Conservation (phyloP, 1,140 invertebrate genomes). For the Metopolophium dirhodum region DNA sequence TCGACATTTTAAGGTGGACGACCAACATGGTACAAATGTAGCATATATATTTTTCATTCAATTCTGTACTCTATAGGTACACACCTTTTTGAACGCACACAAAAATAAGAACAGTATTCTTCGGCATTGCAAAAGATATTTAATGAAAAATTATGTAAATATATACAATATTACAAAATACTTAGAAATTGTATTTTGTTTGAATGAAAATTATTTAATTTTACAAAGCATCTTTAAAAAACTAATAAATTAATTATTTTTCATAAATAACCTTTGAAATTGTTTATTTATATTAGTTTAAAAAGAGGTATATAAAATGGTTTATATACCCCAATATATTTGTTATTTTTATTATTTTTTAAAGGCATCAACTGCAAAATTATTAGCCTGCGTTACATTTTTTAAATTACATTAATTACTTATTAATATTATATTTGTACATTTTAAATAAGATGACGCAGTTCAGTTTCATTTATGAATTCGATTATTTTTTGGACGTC, state of each 20-base stretch:
- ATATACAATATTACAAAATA: neutral
- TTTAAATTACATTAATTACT: too few species aligned
- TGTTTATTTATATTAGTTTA: too few species aligned
- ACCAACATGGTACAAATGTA: neutral
- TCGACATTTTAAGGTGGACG: neutral
- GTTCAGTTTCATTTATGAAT: too few species aligned
- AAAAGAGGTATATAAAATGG: neutral
- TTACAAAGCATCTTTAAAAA: neutral
- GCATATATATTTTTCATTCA: neutral
- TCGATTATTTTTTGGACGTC: too few species aligned
- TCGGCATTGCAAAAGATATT: neutral
- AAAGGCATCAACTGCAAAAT: too few species aligned
- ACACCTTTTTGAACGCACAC: too few species aligned
- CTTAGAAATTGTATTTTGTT: neutral
- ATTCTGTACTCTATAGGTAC: neutral
- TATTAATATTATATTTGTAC: too few species aligned
- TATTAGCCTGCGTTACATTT: too few species aligned
- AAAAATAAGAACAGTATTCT: too few species aligned
- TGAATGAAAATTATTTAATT: neutral
- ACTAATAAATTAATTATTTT: neutral
- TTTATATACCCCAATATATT: neutral
- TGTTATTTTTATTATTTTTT: too few species aligned
- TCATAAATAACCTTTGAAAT: neutral
- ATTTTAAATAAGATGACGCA: too few species aligned
- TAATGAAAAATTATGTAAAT: neutral